These are phyloP conservation scores for Cuniculus paca DNA, from an alignment of 2,797 vertebrate genomes.

Conservation along the genomic window DNA sequence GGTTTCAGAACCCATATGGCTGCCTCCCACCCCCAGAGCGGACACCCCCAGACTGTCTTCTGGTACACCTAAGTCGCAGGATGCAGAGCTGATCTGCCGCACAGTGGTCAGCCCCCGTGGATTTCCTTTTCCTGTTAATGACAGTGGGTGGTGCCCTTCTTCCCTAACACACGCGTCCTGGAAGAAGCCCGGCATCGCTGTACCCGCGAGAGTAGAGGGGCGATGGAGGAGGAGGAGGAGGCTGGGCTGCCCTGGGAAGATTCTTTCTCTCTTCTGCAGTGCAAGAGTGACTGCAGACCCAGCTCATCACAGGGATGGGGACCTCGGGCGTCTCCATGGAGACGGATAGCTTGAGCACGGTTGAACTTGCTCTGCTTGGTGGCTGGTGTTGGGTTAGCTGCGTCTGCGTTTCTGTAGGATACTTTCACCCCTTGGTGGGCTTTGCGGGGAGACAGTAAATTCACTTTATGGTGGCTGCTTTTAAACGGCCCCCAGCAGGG, in stretches of 20 bases:
- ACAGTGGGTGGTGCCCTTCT: background rate
- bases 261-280: conserved; percentile 23
- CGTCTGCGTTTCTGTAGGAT: conserved; percentile 35
- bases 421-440: background rate
- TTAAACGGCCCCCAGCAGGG: background rate
- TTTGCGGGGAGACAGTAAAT: conserved; percentile 18
- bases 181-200: background rate
- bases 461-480: conserved; percentile 11
- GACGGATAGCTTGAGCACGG: background rate
- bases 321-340: conserved; percentile 24
- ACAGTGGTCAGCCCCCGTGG: background rate
- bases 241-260: background rate
- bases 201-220: background rate
- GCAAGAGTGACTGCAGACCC: background rate
- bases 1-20: background rate
- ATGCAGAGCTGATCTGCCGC: background rate
- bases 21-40: background rate
- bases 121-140: conserved; percentile 28
- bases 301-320: conserved; percentile 35
- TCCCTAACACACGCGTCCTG: background rate
- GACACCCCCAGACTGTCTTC: background rate
- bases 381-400: conserved; percentile 24
- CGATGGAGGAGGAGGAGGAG: background rate
- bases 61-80: background rate
- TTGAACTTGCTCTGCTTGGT: background rate